Conservation (phyloP, 1,140 invertebrate genomes). For the Heterodera schachtii region DNA sequence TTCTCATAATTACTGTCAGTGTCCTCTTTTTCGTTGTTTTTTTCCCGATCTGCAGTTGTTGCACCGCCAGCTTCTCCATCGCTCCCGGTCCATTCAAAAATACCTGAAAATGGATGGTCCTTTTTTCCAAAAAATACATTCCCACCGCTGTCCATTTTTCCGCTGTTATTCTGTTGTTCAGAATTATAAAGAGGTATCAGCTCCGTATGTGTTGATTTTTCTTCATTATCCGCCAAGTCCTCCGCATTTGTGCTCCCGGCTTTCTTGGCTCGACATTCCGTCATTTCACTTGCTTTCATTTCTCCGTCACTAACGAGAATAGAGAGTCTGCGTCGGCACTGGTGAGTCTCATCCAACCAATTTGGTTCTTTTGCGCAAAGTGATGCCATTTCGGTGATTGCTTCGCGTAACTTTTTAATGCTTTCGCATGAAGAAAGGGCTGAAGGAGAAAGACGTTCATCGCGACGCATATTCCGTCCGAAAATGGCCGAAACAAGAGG, state of each 20-base stretch:
- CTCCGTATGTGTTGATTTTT: not conserved
- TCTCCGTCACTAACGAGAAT: not conserved
- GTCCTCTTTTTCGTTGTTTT: not conserved
- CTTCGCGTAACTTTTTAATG: conserved; percentile 38
- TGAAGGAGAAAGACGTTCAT: conserved; percentile 40
- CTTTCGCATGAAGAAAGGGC: conserved; percentile 30
- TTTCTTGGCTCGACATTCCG: conserved; percentile 4
- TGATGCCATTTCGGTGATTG: conserved; percentile 40
- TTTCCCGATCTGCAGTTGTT: not conserved
- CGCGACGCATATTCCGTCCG: conserved; percentile 49
- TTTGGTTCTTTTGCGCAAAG: conserved; percentile 40
- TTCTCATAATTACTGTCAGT: not conserved
- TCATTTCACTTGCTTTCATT: not conserved
- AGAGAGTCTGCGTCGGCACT: not conserved
- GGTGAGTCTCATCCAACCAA: conserved; percentile 41
- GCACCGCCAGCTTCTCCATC: not conserved
- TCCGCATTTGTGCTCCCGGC: not conserved
- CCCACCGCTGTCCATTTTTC: conserved; percentile 30
- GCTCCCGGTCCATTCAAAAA: conserved; percentile 30
- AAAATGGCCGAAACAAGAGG: conserved; percentile 53
- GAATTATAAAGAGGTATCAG: not conserved
- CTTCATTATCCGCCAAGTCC: not conserved
- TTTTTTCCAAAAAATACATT: not conserved
- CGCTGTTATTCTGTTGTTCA: not conserved
- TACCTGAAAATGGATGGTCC: not conserved